Evolutionary conservation across 2,797 vertebrate species (phyloP), one percentile per base, ranked within the genome.

Genomic region (Enteromius thamalakanensis): DNA sequence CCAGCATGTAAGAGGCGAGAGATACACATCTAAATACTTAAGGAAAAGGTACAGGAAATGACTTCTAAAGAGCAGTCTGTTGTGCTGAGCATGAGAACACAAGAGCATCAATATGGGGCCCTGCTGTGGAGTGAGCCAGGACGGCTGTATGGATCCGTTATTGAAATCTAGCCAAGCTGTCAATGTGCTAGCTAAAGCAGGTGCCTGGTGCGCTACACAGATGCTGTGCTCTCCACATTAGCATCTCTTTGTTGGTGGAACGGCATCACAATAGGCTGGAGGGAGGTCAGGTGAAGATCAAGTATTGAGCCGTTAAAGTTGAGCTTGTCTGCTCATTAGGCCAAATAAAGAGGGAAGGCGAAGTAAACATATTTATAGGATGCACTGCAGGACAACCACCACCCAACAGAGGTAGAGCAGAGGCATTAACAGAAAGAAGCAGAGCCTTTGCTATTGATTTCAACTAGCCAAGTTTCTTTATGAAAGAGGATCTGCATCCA

Each of bases 81-180:
- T 45, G 75, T 47, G 26, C 45, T 78, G 32, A 83, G 84, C 68
- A 77, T 77, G 74, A 68, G 55, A 47, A 64, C 58, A 65, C 71
- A 79, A 77, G 10, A 23, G 67, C 64, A 32, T 87, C 82, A 85
- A 83, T 84, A 86, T 74, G 85, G 19, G 53, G 53, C 34, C 72
- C 60, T 51, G 76, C 74, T 81, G 60, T 51, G 49, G 74, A 78
- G 78, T 74, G 69, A 80, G 78, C 23, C 70, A 76, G 14, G 62
- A 71, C 34, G 65, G 64, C 34, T 32, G 42, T 82, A 88, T 88
- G 78, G 87, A 87, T 88, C 84, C 14, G 34, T 65, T 80, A 86
- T 82, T 87, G 86, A 86, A 85, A 78, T 78, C 49, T 40, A 29
- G 80, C 84, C 82, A 82, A 87, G 84, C 42, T 80, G 84, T 87